phyloP scores from a whole-genome alignment of 1,140 invertebrate species.

The Stegodyphus mimosarum region DNA sequence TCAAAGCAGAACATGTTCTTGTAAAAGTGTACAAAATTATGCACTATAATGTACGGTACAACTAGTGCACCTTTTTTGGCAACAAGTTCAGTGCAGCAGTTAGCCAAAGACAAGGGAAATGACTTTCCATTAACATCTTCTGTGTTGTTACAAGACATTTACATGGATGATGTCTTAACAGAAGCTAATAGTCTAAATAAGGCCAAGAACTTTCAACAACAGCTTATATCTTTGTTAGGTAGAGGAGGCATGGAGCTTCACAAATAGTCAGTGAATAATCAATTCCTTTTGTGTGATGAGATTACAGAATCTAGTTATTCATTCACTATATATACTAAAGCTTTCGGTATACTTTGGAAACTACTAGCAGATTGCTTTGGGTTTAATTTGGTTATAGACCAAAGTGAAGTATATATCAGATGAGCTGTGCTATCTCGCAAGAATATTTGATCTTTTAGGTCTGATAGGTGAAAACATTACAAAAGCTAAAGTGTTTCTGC shows the following conservation, averaged over 20 bases:
- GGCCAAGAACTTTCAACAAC: background rate
- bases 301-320: background rate
- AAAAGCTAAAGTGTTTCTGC: background rate
- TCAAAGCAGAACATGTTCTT: background rate
- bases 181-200: background rate
- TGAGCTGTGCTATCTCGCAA: background rate
- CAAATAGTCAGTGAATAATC: background rate
- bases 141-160: conserved; percentile 1
- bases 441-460: background rate
- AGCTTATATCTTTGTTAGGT: background rate
- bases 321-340: background rate
- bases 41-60: conserved; percentile 67
- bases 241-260: background rate
- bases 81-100: conserved; percentile 63
- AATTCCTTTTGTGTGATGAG: background rate
- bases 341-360: background rate
- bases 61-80: conserved; percentile 62
- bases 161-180: conserved; percentile 2
- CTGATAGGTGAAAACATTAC: background rate
- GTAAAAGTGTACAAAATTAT: background rate
- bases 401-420: background rate
- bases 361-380: background rate
- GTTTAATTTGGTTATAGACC: background rate
- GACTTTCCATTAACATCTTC: conserved; percentile 61
- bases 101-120: conserved; percentile 63